phyloP scores from a whole-genome alignment of 2,888 invertebrate genomes.

The Perithous albicinctus region DNA sequence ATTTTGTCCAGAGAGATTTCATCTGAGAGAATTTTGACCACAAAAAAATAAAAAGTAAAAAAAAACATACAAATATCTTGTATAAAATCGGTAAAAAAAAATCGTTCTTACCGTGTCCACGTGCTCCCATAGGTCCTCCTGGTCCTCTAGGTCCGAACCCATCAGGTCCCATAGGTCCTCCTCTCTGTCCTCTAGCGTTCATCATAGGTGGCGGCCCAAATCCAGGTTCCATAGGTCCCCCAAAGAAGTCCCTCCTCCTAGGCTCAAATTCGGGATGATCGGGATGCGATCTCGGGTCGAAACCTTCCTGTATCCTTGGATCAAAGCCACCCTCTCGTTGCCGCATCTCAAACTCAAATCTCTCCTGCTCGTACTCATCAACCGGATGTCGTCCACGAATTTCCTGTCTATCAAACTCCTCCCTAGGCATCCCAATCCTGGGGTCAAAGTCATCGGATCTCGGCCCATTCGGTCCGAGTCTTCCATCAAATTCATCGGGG shows the following conservation, averaged over 20 bases:
- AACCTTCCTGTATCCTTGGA: constrained; percentile 79
- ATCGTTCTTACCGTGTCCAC: constrained; percentile 13
- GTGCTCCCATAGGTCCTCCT: constrained; percentile 72
- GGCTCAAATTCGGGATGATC: constrained; percentile 83
- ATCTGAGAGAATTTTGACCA: no score
- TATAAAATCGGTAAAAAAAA: no score
- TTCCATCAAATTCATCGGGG: constrained; percentile 79
- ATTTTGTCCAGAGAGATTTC: no score
- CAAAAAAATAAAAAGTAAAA: no score
- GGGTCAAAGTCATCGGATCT: constrained; percentile 80
- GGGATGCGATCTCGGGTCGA: constrained; percentile 79
- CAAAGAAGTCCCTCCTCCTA: constrained; percentile 82
- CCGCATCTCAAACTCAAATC: constrained; percentile 82
- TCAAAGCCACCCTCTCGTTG: constrained; percentile 78
- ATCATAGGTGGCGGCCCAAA: constrained; percentile 82
- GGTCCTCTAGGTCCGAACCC: constrained; percentile 82
- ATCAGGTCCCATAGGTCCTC: constrained; percentile 82
- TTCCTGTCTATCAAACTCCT: constrained; percentile 80
- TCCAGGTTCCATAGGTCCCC: constrained; percentile 79
- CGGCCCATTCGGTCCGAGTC: constrained; percentile 78
- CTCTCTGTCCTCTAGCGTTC: constrained; percentile 79
- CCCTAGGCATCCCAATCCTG: constrained; percentile 74
- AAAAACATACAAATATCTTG: no score
- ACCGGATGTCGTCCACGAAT: constrained; percentile 77
- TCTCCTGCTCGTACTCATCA: constrained; percentile 81